Conservation (phyloP, 2,797 vertebrate species). For the Muscicapa comitata region DNA sequence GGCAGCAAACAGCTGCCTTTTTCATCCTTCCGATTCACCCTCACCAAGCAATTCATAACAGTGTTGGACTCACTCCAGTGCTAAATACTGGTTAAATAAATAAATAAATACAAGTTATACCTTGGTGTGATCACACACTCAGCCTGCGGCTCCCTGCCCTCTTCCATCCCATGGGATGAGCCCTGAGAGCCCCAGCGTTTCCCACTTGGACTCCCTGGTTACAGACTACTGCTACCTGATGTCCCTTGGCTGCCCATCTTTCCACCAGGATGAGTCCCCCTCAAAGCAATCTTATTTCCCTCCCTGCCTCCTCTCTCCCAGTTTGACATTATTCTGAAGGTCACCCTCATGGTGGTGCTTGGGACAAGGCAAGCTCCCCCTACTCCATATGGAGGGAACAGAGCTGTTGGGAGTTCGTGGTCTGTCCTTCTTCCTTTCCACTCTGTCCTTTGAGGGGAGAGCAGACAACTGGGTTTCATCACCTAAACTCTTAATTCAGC, state of each 20-base stretch:
- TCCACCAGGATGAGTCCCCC: rapidly evolving
- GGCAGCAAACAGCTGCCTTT: constrained; percentile 9
- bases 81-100: not conserved
- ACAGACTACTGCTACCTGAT: not conserved
- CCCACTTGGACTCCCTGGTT: not conserved
- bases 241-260: not conserved
- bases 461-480: not conserved
- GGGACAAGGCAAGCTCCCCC: not conserved
- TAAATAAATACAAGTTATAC: not conserved
- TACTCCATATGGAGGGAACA: rapidly evolving
- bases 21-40: constrained; percentile 8
- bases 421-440: not conserved
- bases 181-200: rapidly evolving
- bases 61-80: not conserved
- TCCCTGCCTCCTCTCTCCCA: not conserved
- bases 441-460: not conserved
- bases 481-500: not conserved
- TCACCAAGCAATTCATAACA: not conserved
- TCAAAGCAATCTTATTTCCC: not conserved
- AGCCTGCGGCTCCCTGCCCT: not conserved
- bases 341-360: not conserved
- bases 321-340: rapidly evolving
- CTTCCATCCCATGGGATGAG: rapidly evolving
- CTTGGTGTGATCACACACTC: rapidly evolving
- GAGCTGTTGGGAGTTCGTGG: rapidly evolving